Evolutionary conservation across 2,888 invertebrate genomes (phyloP).

Genomic region (Macaria notata): DNA sequence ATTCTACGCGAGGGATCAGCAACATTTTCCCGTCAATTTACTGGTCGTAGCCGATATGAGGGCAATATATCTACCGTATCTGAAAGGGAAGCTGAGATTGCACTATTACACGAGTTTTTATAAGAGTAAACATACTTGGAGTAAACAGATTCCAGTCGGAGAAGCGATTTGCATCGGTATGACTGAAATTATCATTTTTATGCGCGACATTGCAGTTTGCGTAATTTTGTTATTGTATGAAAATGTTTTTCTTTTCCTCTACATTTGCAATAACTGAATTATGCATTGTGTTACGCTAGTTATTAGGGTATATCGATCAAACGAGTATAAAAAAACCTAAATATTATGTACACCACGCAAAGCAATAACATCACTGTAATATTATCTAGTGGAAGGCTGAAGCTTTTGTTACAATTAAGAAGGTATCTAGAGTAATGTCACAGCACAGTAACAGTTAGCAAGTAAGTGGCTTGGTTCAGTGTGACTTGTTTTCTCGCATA

Average conservation of each 20-base stretch:
- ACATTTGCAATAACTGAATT: background rate
- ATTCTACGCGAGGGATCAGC: slow-evolving; percentile 56
- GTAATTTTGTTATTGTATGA: slow-evolving; percentile 23
- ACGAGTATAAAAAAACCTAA: too few species aligned
- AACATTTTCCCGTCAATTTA: slow-evolving; percentile 66
- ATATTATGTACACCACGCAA: too few species aligned
- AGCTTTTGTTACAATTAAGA: too few species aligned
- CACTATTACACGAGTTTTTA: slow-evolving; percentile 57
- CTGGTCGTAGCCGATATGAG: slow-evolving; percentile 57
- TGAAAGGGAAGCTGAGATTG: slow-evolving; percentile 62
- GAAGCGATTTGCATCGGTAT: slow-evolving; percentile 40
- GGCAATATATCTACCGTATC: slow-evolving; percentile 67
- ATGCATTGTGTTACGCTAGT: too few species aligned
- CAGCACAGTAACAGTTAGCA: too few species aligned
- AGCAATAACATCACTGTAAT: too few species aligned
- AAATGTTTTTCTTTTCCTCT: slow-evolving; percentile 18
- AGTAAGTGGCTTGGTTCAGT: too few species aligned
- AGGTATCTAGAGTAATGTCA: too few species aligned
- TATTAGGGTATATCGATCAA: too few species aligned
- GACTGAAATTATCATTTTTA: slow-evolving; percentile 39
- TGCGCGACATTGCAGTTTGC: slow-evolving; percentile 25
- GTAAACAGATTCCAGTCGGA: slow-evolving; percentile 28
- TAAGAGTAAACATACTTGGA: slow-evolving; percentile 45
- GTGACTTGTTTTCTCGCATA: too few species aligned
- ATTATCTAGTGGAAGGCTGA: too few species aligned